Conservation (phyloP, 2,888 invertebrate species). For the Himalopsyche japonica region DNA sequence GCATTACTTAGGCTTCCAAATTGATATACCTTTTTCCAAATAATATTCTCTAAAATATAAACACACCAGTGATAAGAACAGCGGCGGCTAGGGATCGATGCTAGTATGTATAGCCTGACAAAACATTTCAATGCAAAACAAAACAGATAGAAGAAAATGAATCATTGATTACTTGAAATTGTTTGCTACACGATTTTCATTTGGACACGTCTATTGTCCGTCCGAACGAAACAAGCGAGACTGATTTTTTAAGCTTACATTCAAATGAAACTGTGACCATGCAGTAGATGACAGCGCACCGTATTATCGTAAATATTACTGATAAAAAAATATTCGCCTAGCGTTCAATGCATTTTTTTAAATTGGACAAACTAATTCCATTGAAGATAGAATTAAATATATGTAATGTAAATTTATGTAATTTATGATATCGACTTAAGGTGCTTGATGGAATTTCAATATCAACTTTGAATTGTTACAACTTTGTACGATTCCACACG, state of each 20-base stretch:
- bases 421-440: too few species aligned
- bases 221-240: background rate
- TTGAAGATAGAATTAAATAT: too few species aligned
- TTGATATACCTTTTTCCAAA: too few species aligned
- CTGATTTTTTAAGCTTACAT: background rate
- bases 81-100: background rate
- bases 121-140: background rate
- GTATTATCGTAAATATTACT: background rate
- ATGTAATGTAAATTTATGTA: too few species aligned
- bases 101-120: background rate
- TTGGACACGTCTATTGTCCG: background rate
- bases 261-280: background rate
- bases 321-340: too few species aligned
- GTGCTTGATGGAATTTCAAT: too few species aligned
- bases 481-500: too few species aligned
- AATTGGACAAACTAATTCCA: too few species aligned
- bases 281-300: background rate
- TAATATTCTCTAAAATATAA: too few species aligned
- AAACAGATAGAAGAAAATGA: background rate
- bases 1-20: too few species aligned
- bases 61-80: background rate
- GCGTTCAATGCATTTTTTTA: too few species aligned
- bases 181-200: background rate
- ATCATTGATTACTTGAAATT: background rate
- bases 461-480: too few species aligned